Percentiles rank a stretch among this genome's conserved stretches.
These are phyloP conservation scores for Iphiclides podalirius DNA, from an alignment of 2,888 invertebrate genomes.

Conservation along the genomic window DNA sequence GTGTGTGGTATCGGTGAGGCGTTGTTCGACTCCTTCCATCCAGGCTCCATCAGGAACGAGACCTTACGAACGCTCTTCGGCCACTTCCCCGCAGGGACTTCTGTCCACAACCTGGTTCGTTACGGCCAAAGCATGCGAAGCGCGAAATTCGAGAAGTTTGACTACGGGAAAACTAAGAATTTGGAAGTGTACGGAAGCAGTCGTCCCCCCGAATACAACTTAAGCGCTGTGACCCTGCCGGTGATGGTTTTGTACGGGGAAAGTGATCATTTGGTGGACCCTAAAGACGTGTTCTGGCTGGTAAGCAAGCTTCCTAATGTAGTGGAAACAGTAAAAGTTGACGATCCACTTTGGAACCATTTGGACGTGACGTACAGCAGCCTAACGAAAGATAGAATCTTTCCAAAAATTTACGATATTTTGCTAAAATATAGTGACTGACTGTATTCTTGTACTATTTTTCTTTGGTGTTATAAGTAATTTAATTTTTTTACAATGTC, in stretches of 20 bases:
- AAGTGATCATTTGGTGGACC: conserved; percentile 41
- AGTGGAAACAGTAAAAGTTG: conserved; percentile 21
- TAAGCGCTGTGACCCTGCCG: conserved; percentile 40
- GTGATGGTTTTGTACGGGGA: conserved; percentile 36
- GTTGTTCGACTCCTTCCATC: conserved; percentile 26
- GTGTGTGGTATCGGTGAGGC: conserved; percentile 23
- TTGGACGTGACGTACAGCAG: conserved; percentile 41
- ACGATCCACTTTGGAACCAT: conserved; percentile 37
- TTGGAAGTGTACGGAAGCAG: conserved; percentile 34
- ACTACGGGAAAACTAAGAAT: conserved; percentile 41
- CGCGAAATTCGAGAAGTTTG: conserved; percentile 38
- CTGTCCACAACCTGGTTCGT: conserved; percentile 42
- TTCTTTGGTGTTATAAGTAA: background rate
- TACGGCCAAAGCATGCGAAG: conserved; percentile 36
- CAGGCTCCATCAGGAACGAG: conserved; percentile 34
- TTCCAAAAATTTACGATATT: conserved; percentile 21
- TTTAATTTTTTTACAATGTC: background rate
- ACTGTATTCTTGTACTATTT: background rate
- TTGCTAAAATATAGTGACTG: conserved; percentile 17
- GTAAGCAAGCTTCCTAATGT: conserved; percentile 38
- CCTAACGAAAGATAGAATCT: conserved; percentile 20
- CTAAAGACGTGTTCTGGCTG: conserved; percentile 37
- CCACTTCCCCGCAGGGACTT: conserved; percentile 45
- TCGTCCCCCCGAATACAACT: conserved; percentile 41
- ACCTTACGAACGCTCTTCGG: conserved; percentile 25